Percentiles rank a stretch among this genome's conserved stretches.
phyloP scores from a whole-genome alignment of 2,888 invertebrate species.

The Polyploca ridens region DNA sequence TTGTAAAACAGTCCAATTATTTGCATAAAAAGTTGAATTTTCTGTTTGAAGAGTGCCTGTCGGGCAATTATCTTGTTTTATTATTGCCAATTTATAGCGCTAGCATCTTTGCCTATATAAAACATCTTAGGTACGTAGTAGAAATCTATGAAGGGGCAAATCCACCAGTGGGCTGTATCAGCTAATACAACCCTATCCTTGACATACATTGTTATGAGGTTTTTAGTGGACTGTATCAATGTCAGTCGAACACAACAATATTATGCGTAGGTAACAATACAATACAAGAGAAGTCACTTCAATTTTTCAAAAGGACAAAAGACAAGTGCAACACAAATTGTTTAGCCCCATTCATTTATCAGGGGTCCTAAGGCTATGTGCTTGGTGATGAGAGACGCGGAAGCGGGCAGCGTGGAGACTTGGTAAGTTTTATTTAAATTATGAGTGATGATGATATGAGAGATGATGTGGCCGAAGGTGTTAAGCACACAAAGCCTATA shows the following conservation, averaged over 20 bases:
- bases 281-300: constrained; percentile 4
- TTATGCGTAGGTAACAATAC: neutral
- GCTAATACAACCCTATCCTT: neutral
- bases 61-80: no score
- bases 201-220: neutral
- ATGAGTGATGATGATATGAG: no score
- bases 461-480: no score
- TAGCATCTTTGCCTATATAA: no score
- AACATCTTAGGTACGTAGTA: no score
- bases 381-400: neutral
- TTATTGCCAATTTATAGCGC: no score
- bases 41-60: no score
- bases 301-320: constrained; percentile 1
- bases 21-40: no score
- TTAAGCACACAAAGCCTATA: no score
- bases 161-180: neutral
- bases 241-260: neutral
- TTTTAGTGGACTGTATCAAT: neutral
- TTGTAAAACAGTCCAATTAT: no score
- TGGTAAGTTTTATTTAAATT: no score
- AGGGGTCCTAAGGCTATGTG: constrained; percentile 4
- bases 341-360: neutral
- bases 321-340: constrained; percentile 3
- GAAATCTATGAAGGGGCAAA: no score
- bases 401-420: neutral